These are phyloP conservation scores for Oncorhynchus gorbuscha DNA, from an alignment of 2,113 vertebrate genomes.

Conservation along the genomic window DNA sequence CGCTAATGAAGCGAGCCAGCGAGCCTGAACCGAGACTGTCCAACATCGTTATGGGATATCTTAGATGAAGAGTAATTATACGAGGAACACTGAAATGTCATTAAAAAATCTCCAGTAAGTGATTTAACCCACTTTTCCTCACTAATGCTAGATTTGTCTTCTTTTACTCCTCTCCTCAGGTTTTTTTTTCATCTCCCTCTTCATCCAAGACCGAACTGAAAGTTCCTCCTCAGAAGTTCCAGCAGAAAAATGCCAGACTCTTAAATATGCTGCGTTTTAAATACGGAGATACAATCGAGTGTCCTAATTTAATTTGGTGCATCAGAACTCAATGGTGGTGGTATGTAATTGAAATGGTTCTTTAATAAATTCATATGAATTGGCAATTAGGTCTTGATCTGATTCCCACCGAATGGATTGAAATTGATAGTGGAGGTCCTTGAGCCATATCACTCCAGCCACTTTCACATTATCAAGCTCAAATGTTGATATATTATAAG, in stretches of 20 bases:
- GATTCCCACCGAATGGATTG: constrained; percentile 90
- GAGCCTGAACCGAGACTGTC: constrained; percentile 99
- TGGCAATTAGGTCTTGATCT: constrained; percentile 94
- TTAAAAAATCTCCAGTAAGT: constrained; percentile 99
- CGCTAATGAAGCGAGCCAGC: constrained; percentile 99
- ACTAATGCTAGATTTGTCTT: constrained; percentile 80
- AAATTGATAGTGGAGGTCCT: constrained; percentile 86
- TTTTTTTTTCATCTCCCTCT: constrained; percentile 11
- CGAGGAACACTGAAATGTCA: constrained; percentile 99
- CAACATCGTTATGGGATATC: constrained; percentile 99
- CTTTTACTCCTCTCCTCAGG: constrained; percentile 20
- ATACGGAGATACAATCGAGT: constrained; percentile 83
- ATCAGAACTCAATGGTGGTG: constrained; percentile 87
- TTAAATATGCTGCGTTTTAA: constrained; percentile 82
- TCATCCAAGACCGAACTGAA: constrained; percentile 73
- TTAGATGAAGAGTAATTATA: constrained; percentile 99
- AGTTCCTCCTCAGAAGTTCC: constrained; percentile 86
- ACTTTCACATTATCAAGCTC: constrained; percentile 71
- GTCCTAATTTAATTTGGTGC: constrained; percentile 90
- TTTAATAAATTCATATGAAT: constrained; percentile 99
- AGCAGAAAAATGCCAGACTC: constrained; percentile 72
- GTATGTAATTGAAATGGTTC: constrained; percentile 96
- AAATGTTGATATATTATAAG: constrained; percentile 19
- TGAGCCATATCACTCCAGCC: constrained; percentile 83
- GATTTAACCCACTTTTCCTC: constrained; percentile 99